Evolutionary conservation across 2,888 invertebrate genomes (phyloP), one percentile per base, ranked within the genome.

Genomic region (Dioctria rufipes): DNA sequence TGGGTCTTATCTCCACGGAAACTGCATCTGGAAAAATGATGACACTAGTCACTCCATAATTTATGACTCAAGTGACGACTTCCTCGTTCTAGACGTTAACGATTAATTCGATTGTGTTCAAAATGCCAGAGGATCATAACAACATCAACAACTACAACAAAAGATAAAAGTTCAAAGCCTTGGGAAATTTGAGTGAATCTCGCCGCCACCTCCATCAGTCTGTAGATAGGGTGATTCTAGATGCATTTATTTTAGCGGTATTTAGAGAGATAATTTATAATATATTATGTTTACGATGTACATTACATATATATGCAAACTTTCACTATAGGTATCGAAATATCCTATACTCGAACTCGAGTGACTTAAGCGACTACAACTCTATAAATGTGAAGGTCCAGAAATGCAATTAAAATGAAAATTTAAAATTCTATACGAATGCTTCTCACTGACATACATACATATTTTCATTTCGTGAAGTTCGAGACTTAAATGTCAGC

Each of bases 51-150:
- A n/a, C 61, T 60, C 60, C 42, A 75, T 61, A 75, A 75, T 75
- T 75, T 25, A 25, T 46, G 75, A 75, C 43, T 75, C 75, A 75
- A 75, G 75, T 75, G 75, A 75, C 75, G 58, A 75, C 75, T 75
- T 75, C 75, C 75, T 75, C 75, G 75, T 75, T 75, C 75, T 75
- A 60, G 75, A 75, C 75, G 75, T 42, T 49, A 13, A 11, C 75
- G 43, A 25, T 54, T 75, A 75, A 75, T 75, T 75, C 43, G 75
- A 75, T 75, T 75, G 75, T 75, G 75, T 40, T 75, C 25, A 61
- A 75, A 75, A 75, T 75, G 75, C 8, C 75, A 43, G 75, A 58
- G 75, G 60, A 75, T 61, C 75, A 51, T 58, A 39, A 8, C 73
- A 39, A 25, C 67, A n/a, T 42, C 43, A 42, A 43, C 11, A 25